Conservation (phyloP, 2,113 vertebrate species). For the Catagonus wagneri region DNA sequence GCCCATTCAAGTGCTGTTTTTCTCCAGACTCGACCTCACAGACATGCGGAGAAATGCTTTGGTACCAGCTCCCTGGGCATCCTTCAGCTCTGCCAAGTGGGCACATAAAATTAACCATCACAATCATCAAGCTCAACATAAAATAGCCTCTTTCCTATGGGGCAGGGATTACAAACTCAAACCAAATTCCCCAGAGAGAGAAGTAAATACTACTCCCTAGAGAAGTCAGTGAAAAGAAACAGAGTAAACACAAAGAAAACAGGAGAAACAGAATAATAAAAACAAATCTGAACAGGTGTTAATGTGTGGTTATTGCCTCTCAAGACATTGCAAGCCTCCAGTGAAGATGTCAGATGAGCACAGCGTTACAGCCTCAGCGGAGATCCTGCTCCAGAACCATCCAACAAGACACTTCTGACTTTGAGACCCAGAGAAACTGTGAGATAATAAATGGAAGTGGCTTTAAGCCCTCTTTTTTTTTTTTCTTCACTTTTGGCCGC, state of each 20-base stretch:
- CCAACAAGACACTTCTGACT: no score
- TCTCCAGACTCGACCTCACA: background rate
- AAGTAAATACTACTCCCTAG: background rate
- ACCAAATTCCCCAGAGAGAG: no score
- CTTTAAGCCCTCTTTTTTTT: no score
- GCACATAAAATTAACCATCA: no score
- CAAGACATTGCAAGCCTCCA: background rate
- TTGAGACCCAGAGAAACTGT: no score
- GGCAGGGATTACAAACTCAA: background rate
- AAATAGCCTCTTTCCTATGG: background rate
- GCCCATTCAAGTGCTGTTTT: no score
- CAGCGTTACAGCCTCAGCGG: no score
- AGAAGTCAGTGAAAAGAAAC: background rate
- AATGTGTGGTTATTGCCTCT: background rate
- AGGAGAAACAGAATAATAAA: background rate
- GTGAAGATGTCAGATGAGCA: no score
- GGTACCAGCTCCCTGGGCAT: background rate
- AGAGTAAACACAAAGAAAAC: background rate
- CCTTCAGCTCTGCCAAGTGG: background rate
- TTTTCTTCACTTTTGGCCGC: no score
- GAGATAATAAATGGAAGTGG: no score
- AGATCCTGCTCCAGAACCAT: no score
- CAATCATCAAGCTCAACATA: no score
- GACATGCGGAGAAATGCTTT: background rate
- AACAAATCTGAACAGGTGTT: background rate